Percentiles rank a stretch among this genome's conserved stretches.
Evolutionary conservation across 2,113 vertebrate genomes (phyloP).

Genomic region (Semicossyphus pulcher): DNA sequence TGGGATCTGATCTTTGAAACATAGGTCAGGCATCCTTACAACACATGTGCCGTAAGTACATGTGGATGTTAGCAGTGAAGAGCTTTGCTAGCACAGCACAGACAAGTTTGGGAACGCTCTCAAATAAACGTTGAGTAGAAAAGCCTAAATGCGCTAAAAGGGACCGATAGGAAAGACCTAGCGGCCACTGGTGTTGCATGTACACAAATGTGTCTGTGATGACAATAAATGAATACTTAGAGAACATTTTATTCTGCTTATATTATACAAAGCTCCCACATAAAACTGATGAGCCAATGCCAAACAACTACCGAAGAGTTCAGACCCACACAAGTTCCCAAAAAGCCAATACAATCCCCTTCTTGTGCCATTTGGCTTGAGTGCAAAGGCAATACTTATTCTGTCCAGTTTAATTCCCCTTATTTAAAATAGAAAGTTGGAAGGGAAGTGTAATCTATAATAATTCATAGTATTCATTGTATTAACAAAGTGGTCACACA

Average conservation of each 20-base stretch:
- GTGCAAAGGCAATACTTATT: too few relatives aligned
- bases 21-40: background rate
- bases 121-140: background rate
- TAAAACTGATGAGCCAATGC: background rate
- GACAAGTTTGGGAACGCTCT: background rate
- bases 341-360: background rate
- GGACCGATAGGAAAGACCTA: background rate
- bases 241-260: background rate
- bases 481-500: background rate
- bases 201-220: background rate
- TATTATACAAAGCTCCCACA: background rate
- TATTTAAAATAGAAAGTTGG: background rate
- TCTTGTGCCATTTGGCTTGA: too few relatives aligned
- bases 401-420: background rate
- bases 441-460: too few relatives aligned
- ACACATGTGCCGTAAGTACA: background rate
- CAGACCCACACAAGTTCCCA: background rate
- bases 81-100: background rate
- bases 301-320: background rate
- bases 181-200: background rate
- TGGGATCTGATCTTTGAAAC: slow-evolving; percentile 11
- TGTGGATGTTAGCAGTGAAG: too few relatives aligned
- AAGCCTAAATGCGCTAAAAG: background rate
- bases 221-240: background rate
- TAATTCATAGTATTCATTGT: too few relatives aligned